Evolutionary conservation across 2,797 vertebrate species (phyloP).

Genomic region (Lepus oiostolus): DNA sequence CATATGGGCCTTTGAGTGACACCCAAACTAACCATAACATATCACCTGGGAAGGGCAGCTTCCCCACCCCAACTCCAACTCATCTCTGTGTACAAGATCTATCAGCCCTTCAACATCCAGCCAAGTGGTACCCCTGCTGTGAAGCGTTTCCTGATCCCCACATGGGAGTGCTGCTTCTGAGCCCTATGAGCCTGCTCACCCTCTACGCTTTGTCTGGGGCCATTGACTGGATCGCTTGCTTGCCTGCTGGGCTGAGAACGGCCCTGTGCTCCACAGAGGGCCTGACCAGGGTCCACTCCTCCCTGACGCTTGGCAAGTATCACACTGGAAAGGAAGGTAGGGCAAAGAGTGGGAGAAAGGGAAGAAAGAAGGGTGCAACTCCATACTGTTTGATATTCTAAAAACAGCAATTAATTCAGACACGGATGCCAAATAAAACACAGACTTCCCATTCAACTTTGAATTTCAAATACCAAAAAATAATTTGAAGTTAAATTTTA

Average conservation of each 20-base stretch:
- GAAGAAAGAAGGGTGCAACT: not conserved
- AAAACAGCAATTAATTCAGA: not conserved
- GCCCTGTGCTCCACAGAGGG: not conserved
- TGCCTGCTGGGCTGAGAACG: too few species aligned
- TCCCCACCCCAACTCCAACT: rapidly evolving
- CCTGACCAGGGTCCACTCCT: not conserved
- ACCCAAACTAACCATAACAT: too few species aligned
- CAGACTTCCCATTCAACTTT: not conserved
- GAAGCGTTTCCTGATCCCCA: not conserved
- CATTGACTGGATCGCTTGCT: not conserved
- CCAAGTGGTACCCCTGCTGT: not conserved
- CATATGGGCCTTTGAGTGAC: too few species aligned
- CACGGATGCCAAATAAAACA: not conserved
- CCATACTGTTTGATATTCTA: not conserved
- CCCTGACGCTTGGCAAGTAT: not conserved
- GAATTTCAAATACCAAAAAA: slow-evolving; percentile 52
- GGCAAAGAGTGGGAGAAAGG: not conserved
- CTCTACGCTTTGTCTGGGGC: not conserved
- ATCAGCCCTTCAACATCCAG: not conserved
- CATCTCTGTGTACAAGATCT: not conserved
- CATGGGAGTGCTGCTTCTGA: not conserved
- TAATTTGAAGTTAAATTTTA: slow-evolving; percentile 54
- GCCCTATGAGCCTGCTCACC: not conserved
- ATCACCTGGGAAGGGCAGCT: not conserved
- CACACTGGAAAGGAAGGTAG: not conserved